Evolutionary conservation across 2,797 vertebrate genomes (phyloP), one percentile per base, ranked within the genome.

Genomic region (Aselliscus stoliczkanus): DNA sequence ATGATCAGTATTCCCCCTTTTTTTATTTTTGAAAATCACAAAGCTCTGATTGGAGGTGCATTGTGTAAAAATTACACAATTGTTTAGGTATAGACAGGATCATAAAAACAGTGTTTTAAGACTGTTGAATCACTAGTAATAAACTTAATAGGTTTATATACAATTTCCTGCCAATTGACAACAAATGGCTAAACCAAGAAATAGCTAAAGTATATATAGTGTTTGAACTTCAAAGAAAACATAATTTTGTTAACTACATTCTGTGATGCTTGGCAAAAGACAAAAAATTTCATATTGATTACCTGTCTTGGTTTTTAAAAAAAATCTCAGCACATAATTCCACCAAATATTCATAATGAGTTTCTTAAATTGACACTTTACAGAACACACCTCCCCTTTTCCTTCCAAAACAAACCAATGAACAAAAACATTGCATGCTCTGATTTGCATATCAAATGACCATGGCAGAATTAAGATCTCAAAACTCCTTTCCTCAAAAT

Each of bases 21-120:
- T 93, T 94, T 96, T 97, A 86, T 96, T 97, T 97, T 96, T 96
- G 70, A 77, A 97, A 97, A 93, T 50, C 73, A 65, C 54, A 87
- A 83, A 64, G 42, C n/a, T 94, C 21, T 94, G 42, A 76, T 89
- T 70, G 52, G 25, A 31, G n/a, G 29, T 18, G 2, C 91, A 73
- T 67, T 92, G 73, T 47, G 62, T 95, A 60, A 95, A 96, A 79
- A 72, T 69, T 80, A 81, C 54, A 81, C 47, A 96, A 89, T 69
- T 67, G 56, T 73, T 84, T 69, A 75, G 37, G 56, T 95, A 60
- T 7, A 89, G 27, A 76, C 56, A 65, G 62, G n/a, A 75, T 75
- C 44, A 58, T 58, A 44, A 85, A 79, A 69, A 56, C 65, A 80
- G 23, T 37, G 18, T 70, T 65, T 93, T 79, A 75, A 81, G 64